Conservation (phyloP, 2,113 vertebrate species). For the Cheilinus undulatus region DNA sequence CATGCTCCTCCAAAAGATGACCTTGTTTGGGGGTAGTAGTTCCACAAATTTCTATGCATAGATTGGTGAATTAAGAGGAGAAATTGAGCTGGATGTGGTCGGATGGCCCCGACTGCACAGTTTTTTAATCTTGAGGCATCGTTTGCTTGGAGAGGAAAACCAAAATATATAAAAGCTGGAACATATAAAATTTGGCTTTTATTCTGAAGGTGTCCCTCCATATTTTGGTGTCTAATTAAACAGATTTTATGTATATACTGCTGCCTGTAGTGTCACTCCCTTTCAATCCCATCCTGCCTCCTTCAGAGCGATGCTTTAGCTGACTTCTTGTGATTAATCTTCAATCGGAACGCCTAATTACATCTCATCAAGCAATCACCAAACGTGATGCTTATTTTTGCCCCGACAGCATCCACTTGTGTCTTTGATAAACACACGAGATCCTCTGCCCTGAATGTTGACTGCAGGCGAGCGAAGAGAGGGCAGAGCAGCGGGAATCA, state of each 20-base stretch:
- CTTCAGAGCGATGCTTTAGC: constrained; percentile 20
- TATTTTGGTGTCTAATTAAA: constrained; percentile 2
- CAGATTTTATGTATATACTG: not conserved
- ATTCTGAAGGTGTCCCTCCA: not conserved
- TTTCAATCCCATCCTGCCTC: constrained; percentile 26
- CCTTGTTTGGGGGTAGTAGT: constrained; percentile 29
- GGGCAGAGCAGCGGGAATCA: constrained; percentile 10
- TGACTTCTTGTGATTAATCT: constrained; percentile 61
- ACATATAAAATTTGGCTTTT: not conserved
- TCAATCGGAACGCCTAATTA: constrained; percentile 63
- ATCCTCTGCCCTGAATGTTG: not conserved
- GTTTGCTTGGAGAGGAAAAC: not conserved
- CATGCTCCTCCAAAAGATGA: not conserved
- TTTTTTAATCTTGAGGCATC: not conserved
- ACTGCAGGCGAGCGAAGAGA: not conserved
- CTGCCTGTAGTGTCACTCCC: constrained; percentile 21
- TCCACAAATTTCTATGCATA: not conserved
- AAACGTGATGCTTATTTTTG: constrained; percentile 59
- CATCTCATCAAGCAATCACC: constrained; percentile 65
- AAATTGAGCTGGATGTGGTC: not conserved
- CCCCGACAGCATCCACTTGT: constrained; percentile 41
- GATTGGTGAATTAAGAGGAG: not conserved
- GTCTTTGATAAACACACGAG: constrained; percentile 28
- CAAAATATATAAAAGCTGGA: too few relatives aligned
- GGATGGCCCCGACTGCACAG: too few relatives aligned